Evolutionary conservation across 2,797 vertebrate species (phyloP), one percentile per base, ranked within the genome.

Genomic region (Cynopterus sphinx): DNA sequence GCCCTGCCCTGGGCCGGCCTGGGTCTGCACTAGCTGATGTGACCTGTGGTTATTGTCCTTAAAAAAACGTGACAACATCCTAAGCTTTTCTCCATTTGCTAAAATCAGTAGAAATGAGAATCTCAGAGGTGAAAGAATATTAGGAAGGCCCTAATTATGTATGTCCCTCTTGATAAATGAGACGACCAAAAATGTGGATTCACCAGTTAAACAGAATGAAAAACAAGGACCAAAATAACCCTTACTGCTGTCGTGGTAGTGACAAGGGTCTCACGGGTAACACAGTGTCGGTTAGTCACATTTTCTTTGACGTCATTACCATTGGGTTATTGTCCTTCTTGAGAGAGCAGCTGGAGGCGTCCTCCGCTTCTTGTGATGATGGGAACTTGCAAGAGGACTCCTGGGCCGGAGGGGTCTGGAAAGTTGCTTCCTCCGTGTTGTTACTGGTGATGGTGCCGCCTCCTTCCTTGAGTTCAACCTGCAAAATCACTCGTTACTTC

Each of bases 391-490:
- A 97, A 24, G 28, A 97, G 86, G 95, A 39, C 39, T 97, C 75
- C 0, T 68, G 97, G 79, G 43, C 31, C 74, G 92, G 70, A 31
- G 86, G 79, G 75, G 8, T 96, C 87, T 95, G 96, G 86, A 97
- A 96, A 92, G 96, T 3, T 26, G 87, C 33, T 81, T 90, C 97
- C 46, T 97, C 96, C 0, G 73, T n/a, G 3, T 74, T 91, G 93
- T 78, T 96, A 41, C 96, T n/a, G 0, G 3, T 19, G 39, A 94
- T 26, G 31, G 39, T 28, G 65, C 82, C 79, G 71, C 93, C 87
- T 41, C 86, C 49, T 6, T 98, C 96, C 97, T 96, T 98, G 75
- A 97, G 51, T 61, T 98, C 96, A 21, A 73, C 73, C 98, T 98
- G 24, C 86, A 91, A 6, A 67, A 94, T 53, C 19, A 94, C n/a